Base-by-base conservation (phyloP, 2,888 invertebrate species). In the Xestia rhomboidea region DNA sequence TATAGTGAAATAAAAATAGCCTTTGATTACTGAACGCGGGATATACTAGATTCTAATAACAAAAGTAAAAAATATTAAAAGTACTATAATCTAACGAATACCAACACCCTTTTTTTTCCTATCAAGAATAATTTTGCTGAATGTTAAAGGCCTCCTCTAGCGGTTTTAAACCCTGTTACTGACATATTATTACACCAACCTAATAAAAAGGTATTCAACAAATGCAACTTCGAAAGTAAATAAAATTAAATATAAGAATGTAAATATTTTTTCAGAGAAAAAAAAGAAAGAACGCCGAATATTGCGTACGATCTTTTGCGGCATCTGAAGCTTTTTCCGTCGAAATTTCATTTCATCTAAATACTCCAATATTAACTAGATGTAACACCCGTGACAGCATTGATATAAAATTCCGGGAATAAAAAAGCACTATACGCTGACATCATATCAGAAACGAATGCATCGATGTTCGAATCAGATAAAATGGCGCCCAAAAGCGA, bases 401-500 rank as follows among this genome's bases (percentile, higher is more conserved):
- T 41, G 70, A 41, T 78, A 57, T 30, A 41, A 49, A 27, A 77
- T 68, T 68, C 46, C 11, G 24, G 15, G 15, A 79, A 79, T 34
- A 27, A 71, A 49, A 74, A 60, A 77, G 78, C 71, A 78, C 66
- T 57, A 41, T 41, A 57, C 6, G 0, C 49, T 41, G 57, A 66
- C 78, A 57, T 38, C 63, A 57, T 49, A 78, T 69, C 49, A 34
- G 4, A 41, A 41, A 24, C 63, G 63, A 49, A 57, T 66, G 54
- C 54, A 77, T 34, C 51, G 49, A 70, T 70, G 24, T 34, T 44
- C 27, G 27, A 54, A 57, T 44, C 78, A 66, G 62, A 81, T 76
- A 64, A 64, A 41, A 81, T n/a, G 70, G 57, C 44, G 57, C 44
- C 44, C 68, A 44, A 81, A 80, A 70, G 41, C 67, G 38, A 66